These are phyloP conservation scores for Calliphora vicina DNA, from an alignment of 1,140 invertebrate genomes.

Conservation along the genomic window DNA sequence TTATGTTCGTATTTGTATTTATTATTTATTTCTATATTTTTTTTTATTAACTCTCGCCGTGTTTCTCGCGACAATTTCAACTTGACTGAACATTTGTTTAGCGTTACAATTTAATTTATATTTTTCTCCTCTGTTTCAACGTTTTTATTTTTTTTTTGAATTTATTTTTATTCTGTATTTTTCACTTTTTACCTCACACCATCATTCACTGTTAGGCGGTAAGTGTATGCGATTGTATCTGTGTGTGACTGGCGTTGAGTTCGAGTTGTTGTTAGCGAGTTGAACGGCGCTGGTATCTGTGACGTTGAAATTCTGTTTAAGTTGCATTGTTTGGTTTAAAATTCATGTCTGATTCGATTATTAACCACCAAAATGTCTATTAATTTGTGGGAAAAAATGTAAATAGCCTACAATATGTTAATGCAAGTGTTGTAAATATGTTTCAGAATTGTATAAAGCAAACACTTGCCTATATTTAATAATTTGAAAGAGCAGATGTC, in stretches of 20 bases:
- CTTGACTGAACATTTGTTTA: slow-evolving; percentile 54
- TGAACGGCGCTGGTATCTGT: background rate
- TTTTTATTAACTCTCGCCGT: background rate
- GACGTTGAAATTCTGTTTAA: background rate
- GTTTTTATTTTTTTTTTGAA: background rate
- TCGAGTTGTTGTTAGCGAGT: too few relatives aligned
- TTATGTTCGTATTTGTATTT: background rate
- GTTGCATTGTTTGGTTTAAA: background rate
- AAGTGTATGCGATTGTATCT: background rate
- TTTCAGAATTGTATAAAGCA: too few relatives aligned
- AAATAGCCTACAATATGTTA: too few relatives aligned
- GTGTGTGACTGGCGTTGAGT: background rate
- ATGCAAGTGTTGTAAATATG: too few relatives aligned
- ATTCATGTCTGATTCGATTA: background rate
- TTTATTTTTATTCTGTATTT: background rate
- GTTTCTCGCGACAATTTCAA: slow-evolving; percentile 43
- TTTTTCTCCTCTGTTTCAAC: slow-evolving; percentile 45
- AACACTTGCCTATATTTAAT: too few relatives aligned
- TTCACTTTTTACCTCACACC: background rate
- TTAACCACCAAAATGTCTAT: background rate
- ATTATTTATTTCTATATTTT: background rate
- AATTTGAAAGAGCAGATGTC: too few relatives aligned
- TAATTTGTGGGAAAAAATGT: too few relatives aligned
- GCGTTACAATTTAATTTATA: slow-evolving; percentile 44
- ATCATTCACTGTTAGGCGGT: background rate